These are phyloP conservation scores for Enteromius thamalakanensis DNA, from an alignment of 2,797 vertebrate genomes.

Conservation along the genomic window DNA sequence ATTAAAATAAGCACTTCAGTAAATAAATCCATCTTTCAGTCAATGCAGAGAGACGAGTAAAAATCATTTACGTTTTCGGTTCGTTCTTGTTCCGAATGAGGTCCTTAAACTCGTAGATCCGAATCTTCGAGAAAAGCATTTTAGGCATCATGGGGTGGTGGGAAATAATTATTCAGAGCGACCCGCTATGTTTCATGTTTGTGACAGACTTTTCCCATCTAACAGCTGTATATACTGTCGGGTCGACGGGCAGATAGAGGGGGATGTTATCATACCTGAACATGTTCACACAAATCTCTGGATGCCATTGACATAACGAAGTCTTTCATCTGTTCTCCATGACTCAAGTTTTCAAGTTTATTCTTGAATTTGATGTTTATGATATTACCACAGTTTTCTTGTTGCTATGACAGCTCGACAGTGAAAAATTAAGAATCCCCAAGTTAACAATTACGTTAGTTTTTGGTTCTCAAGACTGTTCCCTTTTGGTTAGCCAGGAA, in stretches of 20 bases:
- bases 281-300: conserved; percentile 50
- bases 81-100: conserved; percentile 65
- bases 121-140: conserved; percentile 69
- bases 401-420: background rate
- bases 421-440: background rate
- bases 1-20: conserved; percentile 22
- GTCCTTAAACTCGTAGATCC: conserved; percentile 68
- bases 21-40: background rate
- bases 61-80: conserved; percentile 65
- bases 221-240: background rate
- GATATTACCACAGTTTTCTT: background rate
- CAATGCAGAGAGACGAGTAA: background rate
- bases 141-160: conserved; percentile 66
- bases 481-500: no score
- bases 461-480: no score
- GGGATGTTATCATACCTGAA: conserved; percentile 11
- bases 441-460: no score
- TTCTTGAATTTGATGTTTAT: background rate
- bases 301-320: conserved; percentile 21
- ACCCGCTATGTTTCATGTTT: conserved; percentile 14
- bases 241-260: background rate
- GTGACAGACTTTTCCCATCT: conserved; percentile 4
- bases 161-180: background rate
- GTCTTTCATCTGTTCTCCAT: background rate
- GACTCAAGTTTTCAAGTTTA: conserved; percentile 10